Conservation (phyloP, 2,888 invertebrate species). For the Dastarcus helophoroides region DNA sequence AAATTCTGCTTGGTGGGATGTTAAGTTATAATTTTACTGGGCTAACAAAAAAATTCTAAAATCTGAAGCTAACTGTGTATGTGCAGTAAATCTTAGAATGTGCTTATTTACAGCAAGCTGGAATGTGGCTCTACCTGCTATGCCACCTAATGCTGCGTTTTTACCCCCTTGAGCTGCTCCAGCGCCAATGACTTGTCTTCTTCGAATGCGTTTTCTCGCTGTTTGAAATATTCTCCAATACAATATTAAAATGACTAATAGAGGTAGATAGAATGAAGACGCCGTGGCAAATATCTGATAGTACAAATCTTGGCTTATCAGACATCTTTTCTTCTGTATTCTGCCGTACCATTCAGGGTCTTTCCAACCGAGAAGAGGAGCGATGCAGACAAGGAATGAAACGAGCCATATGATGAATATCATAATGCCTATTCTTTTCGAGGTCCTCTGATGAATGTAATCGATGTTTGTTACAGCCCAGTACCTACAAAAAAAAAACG, state of each 20-base stretch:
- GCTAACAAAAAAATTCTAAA: too few species aligned
- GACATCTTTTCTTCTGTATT: conserved; percentile 54
- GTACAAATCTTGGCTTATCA: conserved; percentile 75
- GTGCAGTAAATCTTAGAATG: too few species aligned
- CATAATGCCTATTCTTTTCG: conserved; percentile 66
- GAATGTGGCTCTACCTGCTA: conserved; percentile 30
- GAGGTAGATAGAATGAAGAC: conserved; percentile 83
- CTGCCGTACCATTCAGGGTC: conserved; percentile 48
- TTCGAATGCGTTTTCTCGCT: conserved; percentile 73
- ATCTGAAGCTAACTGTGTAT: too few species aligned
- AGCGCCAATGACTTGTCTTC: conserved; percentile 48
- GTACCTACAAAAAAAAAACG: conserved; percentile 46
- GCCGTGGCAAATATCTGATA: conserved; percentile 84
- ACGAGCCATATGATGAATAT: conserved; percentile 75
- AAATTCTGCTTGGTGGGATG: too few species aligned
- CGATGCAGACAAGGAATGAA: conserved; percentile 74
- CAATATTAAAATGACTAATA: conserved; percentile 74
- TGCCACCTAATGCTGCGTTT: conserved; percentile 39
- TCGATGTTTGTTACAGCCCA: conserved; percentile 88
- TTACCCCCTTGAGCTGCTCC: conserved; percentile 19
- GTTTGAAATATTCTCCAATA: conserved; percentile 88
- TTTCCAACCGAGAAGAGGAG: conserved; percentile 80
- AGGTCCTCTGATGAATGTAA: conserved; percentile 75
- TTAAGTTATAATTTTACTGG: too few species aligned
- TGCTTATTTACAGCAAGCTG: too few species aligned